Evolutionary conservation across 2,888 invertebrate species (phyloP).

Genomic region (Brachyptera risi): DNA sequence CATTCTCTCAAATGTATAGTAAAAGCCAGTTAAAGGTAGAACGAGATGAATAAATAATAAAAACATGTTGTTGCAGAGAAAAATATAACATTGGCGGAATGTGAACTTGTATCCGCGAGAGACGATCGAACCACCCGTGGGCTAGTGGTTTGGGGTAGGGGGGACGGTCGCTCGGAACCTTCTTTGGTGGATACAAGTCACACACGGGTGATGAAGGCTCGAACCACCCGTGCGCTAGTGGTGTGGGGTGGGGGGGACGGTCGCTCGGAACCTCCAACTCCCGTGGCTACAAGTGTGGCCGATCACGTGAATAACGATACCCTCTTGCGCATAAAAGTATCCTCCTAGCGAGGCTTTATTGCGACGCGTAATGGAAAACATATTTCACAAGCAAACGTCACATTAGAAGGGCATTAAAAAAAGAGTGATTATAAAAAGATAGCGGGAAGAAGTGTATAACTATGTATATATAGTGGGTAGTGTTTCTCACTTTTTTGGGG

Average conservation of each 20-base stretch:
- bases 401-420: conserved; percentile 30
- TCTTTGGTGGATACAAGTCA: too few relatives aligned
- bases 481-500: too few relatives aligned
- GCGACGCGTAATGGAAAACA: conserved; percentile 31
- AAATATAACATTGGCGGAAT: conserved; percentile 9
- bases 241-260: too few relatives aligned
- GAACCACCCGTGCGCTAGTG: too few relatives aligned
- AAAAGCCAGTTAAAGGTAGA: conserved; percentile 22
- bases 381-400: conserved; percentile 31
- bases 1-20: conserved; percentile 20
- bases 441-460: not conserved
- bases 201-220: too few relatives aligned
- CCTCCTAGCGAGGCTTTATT: conserved; percentile 27
- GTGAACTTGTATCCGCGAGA: not conserved
- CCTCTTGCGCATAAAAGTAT: conserved; percentile 24
- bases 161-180: too few relatives aligned
- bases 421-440: conserved; percentile 28
- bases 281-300: too few relatives aligned
- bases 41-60: conserved; percentile 14
- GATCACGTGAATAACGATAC: conserved; percentile 30
- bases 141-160: too few relatives aligned
- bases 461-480: too few relatives aligned
- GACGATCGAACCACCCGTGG: too few relatives aligned
- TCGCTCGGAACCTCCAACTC: too few relatives aligned
- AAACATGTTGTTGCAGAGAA: not conserved